These are phyloP conservation scores for Leucoptera coffeella DNA, from an alignment of 2,888 invertebrate species.

Conservation along the genomic window DNA sequence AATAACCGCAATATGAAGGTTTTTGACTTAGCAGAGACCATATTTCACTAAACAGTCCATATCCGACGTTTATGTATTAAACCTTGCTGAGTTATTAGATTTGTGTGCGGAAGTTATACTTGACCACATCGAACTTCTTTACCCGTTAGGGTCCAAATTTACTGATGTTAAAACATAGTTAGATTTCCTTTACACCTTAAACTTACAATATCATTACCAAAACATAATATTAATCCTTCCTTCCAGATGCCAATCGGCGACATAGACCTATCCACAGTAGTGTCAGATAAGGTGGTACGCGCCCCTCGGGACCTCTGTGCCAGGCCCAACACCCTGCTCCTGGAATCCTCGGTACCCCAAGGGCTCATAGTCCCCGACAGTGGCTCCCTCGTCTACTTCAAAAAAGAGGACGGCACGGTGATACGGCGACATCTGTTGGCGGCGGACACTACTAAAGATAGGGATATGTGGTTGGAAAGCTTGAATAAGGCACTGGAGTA, in stretches of 20 bases:
- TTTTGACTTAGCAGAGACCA: too few species aligned
- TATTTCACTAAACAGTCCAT: too few species aligned
- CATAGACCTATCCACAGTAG: conserved; percentile 67
- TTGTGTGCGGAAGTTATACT: too few species aligned
- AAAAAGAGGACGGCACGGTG: conserved; percentile 12
- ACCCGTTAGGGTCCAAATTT: too few species aligned
- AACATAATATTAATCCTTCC: too few species aligned
- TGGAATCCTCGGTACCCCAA: conserved; percentile 63
- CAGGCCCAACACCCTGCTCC: conserved; percentile 79
- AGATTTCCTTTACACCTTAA: too few species aligned
- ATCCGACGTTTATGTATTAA: too few species aligned
- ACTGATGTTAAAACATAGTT: too few species aligned
- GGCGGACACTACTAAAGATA: conserved; percentile 86
- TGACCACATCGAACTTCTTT: too few species aligned
- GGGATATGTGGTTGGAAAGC: conserved; percentile 80
- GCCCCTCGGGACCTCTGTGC: conserved; percentile 91
- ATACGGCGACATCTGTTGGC: conserved; percentile 70
- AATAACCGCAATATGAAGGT: too few species aligned
- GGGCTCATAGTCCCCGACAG: conserved; percentile 24
- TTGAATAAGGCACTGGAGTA: conserved; percentile 80
- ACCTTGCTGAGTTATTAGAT: too few species aligned
- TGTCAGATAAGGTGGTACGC: conserved; percentile 63
- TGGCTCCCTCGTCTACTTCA: conserved; percentile 28
- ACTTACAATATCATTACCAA: too few species aligned
- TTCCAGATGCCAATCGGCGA: conserved; percentile 71